A percentile compares a stretch with the other conserved stretches of the same genome.
These are phyloP conservation scores for Condylostylus longicornis DNA, from an alignment of 1,140 invertebrate genomes.

Conservation along the genomic window DNA sequence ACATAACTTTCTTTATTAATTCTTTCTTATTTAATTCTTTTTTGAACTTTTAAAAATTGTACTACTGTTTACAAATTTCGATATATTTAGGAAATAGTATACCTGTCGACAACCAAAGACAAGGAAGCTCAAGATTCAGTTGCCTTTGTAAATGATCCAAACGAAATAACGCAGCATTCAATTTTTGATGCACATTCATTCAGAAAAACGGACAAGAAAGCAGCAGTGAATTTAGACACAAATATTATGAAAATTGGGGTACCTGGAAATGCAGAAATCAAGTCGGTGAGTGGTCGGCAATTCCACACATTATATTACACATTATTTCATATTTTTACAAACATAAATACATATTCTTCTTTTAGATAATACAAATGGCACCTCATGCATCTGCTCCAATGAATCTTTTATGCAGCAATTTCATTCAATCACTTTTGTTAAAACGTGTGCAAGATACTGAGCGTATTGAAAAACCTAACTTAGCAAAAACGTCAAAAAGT, in stretches of 20 bases:
- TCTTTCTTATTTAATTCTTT: too few relatives aligned
- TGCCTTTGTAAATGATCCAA: constrained; percentile 13
- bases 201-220: constrained; percentile 5
- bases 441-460: constrained; percentile 9
- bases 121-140: constrained; percentile 8
- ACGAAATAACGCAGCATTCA: constrained; percentile 14
- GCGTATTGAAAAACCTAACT: too few relatives aligned
- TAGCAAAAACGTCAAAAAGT: too few relatives aligned
- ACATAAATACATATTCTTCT: constrained; percentile 10
- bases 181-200: constrained; percentile 23
- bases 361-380: constrained; percentile 37
- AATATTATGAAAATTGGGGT: constrained; percentile 21
- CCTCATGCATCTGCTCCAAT: constrained; percentile 38
- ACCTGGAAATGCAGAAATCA: constrained; percentile 17
- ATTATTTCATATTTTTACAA: background rate
- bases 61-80: too few relatives aligned
- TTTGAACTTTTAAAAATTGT: too few relatives aligned
- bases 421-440: constrained; percentile 32
- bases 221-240: constrained; percentile 6
- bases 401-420: constrained; percentile 30
- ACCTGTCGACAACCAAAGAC: constrained; percentile 15
- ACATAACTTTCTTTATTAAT: too few relatives aligned
- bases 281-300: constrained; percentile 27
- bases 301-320: too few relatives aligned
- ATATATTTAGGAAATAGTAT: too few relatives aligned